Evolutionary conservation across 2,797 vertebrate species (phyloP).

Genomic region (Hyperoplus immaculatus): DNA sequence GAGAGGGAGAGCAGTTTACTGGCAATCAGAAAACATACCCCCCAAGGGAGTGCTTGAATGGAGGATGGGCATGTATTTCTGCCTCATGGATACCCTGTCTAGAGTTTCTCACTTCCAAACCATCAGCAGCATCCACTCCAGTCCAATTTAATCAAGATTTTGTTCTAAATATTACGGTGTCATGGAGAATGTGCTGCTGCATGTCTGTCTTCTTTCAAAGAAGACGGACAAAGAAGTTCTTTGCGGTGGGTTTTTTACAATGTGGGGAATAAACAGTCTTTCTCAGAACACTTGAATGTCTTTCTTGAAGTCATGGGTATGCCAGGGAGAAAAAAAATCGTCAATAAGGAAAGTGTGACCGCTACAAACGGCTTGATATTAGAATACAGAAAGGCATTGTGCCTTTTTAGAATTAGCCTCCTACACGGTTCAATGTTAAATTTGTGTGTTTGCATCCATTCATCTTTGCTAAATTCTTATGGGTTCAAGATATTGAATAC

Average conservation of each 20-base stretch:
- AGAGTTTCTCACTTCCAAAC: conserved; percentile 31
- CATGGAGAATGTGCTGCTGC: conserved; percentile 32
- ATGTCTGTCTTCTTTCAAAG: conserved; percentile 26
- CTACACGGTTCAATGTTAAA: conserved; percentile 19
- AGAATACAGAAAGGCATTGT: conserved; percentile 45
- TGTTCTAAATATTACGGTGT: conserved; percentile 46
- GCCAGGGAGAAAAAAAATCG: conserved; percentile 29
- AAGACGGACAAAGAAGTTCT: neutral
- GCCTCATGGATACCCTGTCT: conserved; percentile 50
- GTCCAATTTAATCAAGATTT: conserved; percentile 60
- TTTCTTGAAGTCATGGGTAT: conserved; percentile 27
- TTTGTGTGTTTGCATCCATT: neutral
- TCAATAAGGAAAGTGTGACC: conserved; percentile 25
- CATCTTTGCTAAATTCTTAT: neutral
- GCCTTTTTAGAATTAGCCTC: conserved; percentile 50
- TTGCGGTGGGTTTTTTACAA: conserved; percentile 19
- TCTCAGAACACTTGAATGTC: conserved; percentile 4
- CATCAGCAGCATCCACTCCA: conserved; percentile 29
- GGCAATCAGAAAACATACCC: conserved; percentile 63
- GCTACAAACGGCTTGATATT: conserved; percentile 18
- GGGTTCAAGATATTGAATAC: neutral
- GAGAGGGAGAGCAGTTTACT: conserved; percentile 72
- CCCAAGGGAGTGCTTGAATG: conserved; percentile 56
- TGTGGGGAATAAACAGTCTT: conserved; percentile 17
- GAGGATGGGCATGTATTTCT: conserved; percentile 63